phyloP scores from a whole-genome alignment of 2,797 vertebrate species.

The Parauchenoglanis ngamensis region DNA sequence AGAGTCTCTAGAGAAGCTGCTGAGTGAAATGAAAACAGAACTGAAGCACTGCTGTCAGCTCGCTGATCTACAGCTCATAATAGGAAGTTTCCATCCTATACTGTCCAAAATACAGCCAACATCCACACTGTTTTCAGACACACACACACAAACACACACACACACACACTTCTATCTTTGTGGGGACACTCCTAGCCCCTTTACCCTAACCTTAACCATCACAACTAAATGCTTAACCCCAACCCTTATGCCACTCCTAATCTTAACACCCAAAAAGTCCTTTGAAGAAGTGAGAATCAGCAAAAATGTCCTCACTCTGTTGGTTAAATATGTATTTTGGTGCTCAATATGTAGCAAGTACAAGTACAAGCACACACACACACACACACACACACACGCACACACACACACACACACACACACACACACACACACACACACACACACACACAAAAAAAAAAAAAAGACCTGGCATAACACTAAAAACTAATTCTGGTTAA shows the following conservation, averaged over 20 bases:
- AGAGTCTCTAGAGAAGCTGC: slow-evolving; percentile 82
- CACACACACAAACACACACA: background rate
- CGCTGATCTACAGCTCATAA: slow-evolving; percentile 90
- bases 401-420: slow-evolving; percentile 3
- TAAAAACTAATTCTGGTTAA: slow-evolving; percentile 24
- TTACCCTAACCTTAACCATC: too few species aligned
- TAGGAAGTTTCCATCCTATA: slow-evolving; percentile 89
- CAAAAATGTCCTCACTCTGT: too few species aligned
- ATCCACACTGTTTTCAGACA: slow-evolving; percentile 22
- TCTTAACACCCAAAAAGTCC: too few species aligned
- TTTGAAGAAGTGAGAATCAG: too few species aligned
- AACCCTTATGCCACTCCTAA: too few species aligned
- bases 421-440: background rate
- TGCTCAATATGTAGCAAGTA: too few species aligned
- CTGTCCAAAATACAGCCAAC: slow-evolving; percentile 83
- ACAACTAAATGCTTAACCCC: too few species aligned
- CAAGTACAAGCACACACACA: background rate
- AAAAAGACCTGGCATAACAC: background rate
- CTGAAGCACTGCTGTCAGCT: slow-evolving; percentile 86
- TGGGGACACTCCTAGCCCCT: too few species aligned
- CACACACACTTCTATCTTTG: background rate
- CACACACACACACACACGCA: slow-evolving; percentile 2
- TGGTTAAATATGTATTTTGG: too few species aligned
- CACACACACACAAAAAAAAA: too few species aligned
- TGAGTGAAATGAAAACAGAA: slow-evolving; percentile 93